Percentiles rank a stretch among this genome's conserved stretches.
Conservation (phyloP, 1,140 invertebrate genomes). For the Gryon sp. region DNA sequence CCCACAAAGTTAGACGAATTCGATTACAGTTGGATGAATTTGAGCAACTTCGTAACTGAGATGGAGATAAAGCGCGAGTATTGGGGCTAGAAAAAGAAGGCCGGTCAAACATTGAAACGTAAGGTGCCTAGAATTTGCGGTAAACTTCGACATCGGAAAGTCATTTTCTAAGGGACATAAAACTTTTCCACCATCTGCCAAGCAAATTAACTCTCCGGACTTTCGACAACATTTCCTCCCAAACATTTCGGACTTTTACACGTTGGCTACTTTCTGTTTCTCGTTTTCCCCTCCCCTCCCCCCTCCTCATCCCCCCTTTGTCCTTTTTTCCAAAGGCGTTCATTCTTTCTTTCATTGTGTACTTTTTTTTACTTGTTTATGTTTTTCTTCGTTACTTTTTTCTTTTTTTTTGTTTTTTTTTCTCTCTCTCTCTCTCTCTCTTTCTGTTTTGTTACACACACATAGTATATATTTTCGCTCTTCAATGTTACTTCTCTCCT, state of each 20-base stretch:
- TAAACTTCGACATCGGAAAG: slow-evolving; percentile 59
- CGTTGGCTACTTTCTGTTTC: slow-evolving; percentile 26
- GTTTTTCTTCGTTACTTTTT: neutral
- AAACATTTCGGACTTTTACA: slow-evolving; percentile 35
- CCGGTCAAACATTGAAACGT: slow-evolving; percentile 38
- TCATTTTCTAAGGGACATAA: slow-evolving; percentile 58
- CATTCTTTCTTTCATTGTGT: neutral
- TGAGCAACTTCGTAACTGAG: slow-evolving; percentile 16
- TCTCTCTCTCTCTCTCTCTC: neutral
- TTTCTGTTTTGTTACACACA: neutral
- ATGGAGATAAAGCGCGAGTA: slow-evolving; percentile 10
- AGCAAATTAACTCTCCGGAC: slow-evolving; percentile 62
- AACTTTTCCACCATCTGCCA: slow-evolving; percentile 58
- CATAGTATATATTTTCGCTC: slow-evolving; percentile 19
- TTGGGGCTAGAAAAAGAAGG: slow-evolving; percentile 26
- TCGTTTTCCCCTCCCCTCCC: slow-evolving; percentile 8
- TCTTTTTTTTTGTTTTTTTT: slow-evolving; percentile 1
- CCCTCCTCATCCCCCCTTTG: neutral
- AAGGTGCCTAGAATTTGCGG: slow-evolving; percentile 42
- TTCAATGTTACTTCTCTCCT: slow-evolving; percentile 8
- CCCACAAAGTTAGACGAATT: slow-evolving; percentile 39
- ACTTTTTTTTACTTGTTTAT: slow-evolving; percentile 6
- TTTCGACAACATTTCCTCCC: slow-evolving; percentile 60
- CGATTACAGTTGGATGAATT: slow-evolving; percentile 50
- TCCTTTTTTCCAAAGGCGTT: slow-evolving; percentile 22